These are phyloP conservation scores for Chelmon rostratus DNA, from an alignment of 2,797 vertebrate genomes.

Conservation along the genomic window DNA sequence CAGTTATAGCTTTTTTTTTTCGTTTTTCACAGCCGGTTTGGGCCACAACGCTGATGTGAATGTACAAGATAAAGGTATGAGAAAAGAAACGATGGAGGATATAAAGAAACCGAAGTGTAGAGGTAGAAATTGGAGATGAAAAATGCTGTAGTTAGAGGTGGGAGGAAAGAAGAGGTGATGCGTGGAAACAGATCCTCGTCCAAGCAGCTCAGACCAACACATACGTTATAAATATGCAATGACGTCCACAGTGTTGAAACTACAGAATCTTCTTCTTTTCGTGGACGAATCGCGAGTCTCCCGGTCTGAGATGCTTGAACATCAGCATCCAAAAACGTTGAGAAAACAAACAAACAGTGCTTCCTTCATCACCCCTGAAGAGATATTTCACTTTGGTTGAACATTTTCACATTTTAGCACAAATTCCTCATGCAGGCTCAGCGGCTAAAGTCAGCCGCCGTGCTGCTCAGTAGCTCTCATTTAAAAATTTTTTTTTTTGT, in stretches of 20 bases:
- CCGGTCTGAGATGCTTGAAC: constrained; percentile 49
- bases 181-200: background rate
- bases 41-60: constrained; percentile 45
- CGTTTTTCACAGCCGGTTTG: constrained; percentile 25
- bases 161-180: constrained; percentile 13
- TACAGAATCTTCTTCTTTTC: background rate
- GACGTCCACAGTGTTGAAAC: background rate
- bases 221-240: background rate
- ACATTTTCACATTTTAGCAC: constrained; percentile 49
- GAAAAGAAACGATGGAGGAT: constrained; percentile 30
- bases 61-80: constrained; percentile 47
- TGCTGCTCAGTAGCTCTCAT: background rate
- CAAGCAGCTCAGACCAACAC: constrained; percentile 36
- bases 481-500: background rate
- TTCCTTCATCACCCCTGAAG: constrained; percentile 49
- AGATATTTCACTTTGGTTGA: constrained; percentile 63
- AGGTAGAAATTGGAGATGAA: constrained; percentile 71
- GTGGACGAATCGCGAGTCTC: background rate
- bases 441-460: background rate
- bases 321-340: constrained; percentile 34
- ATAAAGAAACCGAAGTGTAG: constrained; percentile 57
- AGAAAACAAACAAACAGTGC: background rate
- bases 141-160: constrained; percentile 40
- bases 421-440: constrained; percentile 16
- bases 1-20: constrained; percentile 38